Conservation (phyloP, 1,140 invertebrate genomes). For the Nasonia vitripennis region DNA sequence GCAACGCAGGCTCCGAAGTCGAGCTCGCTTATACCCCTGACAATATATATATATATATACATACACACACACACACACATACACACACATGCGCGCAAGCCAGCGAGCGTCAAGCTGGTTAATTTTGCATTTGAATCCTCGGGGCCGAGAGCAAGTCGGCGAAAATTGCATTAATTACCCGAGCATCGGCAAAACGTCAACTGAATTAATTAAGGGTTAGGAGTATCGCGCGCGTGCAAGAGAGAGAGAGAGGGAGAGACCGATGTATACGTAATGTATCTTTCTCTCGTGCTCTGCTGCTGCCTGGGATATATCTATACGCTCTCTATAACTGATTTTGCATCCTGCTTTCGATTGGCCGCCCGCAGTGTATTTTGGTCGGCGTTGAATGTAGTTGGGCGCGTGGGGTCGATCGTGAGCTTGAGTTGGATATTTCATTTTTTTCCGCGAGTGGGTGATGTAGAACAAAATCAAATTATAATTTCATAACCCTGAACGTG, state of each 20-base stretch:
- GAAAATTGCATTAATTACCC: conserved; percentile 47
- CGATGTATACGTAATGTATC: background rate
- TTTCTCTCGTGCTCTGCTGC: background rate
- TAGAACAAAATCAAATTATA: too few relatives aligned
- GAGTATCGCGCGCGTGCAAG: background rate
- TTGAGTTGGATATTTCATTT: too few relatives aligned
- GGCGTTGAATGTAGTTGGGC: too few relatives aligned
- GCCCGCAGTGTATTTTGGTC: too few relatives aligned
- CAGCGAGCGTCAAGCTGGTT: background rate
- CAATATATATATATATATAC: background rate
- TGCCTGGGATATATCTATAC: too few relatives aligned
- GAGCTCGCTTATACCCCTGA: background rate
- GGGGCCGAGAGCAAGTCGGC: background rate
- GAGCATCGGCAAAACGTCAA: conserved; percentile 46
- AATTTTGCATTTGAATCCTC: conserved; percentile 43
- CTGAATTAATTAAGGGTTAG: conserved; percentile 40
- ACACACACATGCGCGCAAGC: background rate
- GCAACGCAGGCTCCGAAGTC: background rate
- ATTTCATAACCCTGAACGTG: too few relatives aligned
- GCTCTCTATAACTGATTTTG: too few relatives aligned
- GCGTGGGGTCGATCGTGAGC: too few relatives aligned
- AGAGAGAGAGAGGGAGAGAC: background rate
- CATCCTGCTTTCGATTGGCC: too few relatives aligned
- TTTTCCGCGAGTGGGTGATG: too few relatives aligned
- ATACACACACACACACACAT: background rate